Percentiles rank a stretch among this genome's conserved stretches.
Conservation (phyloP, 2,797 vertebrate species). For the Gephyroberyx darwinii region DNA sequence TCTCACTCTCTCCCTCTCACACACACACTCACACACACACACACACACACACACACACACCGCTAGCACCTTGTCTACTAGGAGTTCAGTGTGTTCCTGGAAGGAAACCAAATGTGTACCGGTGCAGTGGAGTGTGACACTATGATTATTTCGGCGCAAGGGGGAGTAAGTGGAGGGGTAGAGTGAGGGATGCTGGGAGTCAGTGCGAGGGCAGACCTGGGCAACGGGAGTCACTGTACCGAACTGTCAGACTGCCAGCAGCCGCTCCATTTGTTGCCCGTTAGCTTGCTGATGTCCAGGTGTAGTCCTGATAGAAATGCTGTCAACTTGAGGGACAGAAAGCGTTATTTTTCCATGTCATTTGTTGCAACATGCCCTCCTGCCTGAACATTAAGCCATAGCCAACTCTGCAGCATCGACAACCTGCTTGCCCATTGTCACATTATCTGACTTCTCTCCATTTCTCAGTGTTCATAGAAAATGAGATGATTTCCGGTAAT, state of each 20-base stretch:
- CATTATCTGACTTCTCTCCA: constrained; percentile 24
- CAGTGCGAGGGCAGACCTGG: not conserved
- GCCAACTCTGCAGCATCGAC: constrained; percentile 28
- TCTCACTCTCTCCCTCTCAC: not conserved
- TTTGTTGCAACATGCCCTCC: constrained; percentile 25
- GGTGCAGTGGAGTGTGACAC: constrained; percentile 50
- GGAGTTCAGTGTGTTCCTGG: constrained; percentile 39
- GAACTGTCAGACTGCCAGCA: constrained; percentile 39
- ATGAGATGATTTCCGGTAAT: constrained; percentile 42
- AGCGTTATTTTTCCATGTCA: not conserved
- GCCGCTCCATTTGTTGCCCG: not conserved
- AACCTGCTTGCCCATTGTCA: constrained; percentile 20
- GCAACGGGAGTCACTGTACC: constrained; percentile 15
- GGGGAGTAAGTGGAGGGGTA: constrained; percentile 9
- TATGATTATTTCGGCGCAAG: constrained; percentile 48
- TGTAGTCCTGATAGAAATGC: constrained; percentile 9
- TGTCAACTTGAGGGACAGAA: constrained; percentile 20
- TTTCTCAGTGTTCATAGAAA: constrained; percentile 10
- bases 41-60: constrained; percentile 3
- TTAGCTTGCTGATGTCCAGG: constrained; percentile 24
- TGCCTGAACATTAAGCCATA: constrained; percentile 9
- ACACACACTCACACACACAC: not conserved
- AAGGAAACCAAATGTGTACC: constrained; percentile 51
- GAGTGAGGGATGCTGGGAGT: constrained; percentile 24
- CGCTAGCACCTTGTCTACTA: constrained; percentile 17